phyloP scores from a whole-genome alignment of 2,797 vertebrate genomes.

The Danionella dracula region DNA sequence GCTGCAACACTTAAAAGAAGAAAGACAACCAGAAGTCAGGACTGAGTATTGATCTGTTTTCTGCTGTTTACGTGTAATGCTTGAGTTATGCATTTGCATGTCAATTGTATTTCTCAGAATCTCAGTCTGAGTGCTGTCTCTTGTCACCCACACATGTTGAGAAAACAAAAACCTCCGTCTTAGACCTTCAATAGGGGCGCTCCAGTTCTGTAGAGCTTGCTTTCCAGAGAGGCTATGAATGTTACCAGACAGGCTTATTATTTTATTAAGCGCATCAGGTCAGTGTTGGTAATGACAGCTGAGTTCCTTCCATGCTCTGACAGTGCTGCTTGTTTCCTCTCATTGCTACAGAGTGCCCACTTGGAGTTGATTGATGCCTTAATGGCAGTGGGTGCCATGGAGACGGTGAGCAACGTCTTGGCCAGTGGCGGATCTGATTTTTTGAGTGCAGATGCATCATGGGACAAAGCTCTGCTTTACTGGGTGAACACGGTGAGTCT shows the following conservation, averaged over 20 bases:
- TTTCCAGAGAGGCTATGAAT: slow-evolving; percentile 17
- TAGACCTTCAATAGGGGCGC: neutral
- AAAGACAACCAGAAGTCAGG: slow-evolving; percentile 35
- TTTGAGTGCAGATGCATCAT: slow-evolving; percentile 56
- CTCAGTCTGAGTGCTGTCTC: neutral
- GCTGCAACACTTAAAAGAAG: slow-evolving; percentile 33
- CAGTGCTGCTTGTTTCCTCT: slow-evolving; percentile 34
- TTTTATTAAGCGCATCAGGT: slow-evolving; percentile 43
- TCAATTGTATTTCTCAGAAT: neutral
- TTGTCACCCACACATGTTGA: neutral
- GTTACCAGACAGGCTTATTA: slow-evolving; percentile 42
- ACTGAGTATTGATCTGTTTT: slow-evolving; percentile 45
- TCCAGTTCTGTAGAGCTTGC: slow-evolving; percentile 9
- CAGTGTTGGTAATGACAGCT: slow-evolving; percentile 31
- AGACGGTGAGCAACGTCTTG: slow-evolving; percentile 69
- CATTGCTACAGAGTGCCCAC: slow-evolving; percentile 76
- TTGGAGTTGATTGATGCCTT: slow-evolving; percentile 82
- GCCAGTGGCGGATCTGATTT: slow-evolving; percentile 57
- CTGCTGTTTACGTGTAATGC: slow-evolving; percentile 50
- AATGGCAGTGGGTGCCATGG: slow-evolving; percentile 78
- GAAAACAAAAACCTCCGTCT: neutral
- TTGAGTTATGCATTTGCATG: slow-evolving; percentile 35
- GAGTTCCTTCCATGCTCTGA: slow-evolving; percentile 32
- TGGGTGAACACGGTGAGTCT: slow-evolving; percentile 82
- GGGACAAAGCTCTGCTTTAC: slow-evolving; percentile 77